These are phyloP conservation scores for Microcebus tavaratra DNA, from an alignment of 2,113 vertebrate genomes.

Conservation along the genomic window DNA sequence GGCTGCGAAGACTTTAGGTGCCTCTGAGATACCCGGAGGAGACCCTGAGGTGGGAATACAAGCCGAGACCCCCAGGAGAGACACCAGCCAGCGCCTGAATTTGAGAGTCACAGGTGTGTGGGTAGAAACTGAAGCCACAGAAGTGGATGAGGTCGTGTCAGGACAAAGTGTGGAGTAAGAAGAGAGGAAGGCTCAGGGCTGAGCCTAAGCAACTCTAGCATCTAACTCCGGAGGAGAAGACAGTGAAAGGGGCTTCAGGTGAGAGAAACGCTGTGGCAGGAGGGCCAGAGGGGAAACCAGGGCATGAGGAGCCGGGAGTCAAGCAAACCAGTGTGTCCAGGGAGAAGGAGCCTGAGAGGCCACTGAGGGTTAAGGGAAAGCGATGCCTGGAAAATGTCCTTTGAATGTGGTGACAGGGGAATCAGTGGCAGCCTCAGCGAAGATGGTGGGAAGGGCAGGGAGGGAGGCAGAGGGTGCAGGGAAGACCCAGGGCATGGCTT, in stretches of 20 bases:
- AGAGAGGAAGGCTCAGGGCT: not conserved
- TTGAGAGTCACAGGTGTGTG: not conserved
- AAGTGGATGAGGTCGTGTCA: not conserved
- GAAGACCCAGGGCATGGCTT: not conserved
- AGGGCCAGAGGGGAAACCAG: not conserved
- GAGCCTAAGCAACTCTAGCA: not conserved
- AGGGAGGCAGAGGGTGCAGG: not conserved
- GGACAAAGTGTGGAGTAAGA: not conserved
- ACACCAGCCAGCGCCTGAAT: not conserved
- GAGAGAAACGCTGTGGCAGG: not conserved
- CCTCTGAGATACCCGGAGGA: not conserved
- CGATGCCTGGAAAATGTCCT: not conserved
- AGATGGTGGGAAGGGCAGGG: not conserved
- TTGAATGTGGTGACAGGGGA: not conserved
- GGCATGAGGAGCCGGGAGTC: accelerated
- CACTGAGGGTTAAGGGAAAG: not conserved
- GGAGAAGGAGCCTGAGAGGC: too few species aligned
- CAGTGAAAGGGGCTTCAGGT: not conserved
- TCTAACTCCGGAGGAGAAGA: not conserved
- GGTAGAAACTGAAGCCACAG: not conserved
- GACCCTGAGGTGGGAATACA: not conserved
- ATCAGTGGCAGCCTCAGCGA: not conserved
- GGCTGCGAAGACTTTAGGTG: not conserved
- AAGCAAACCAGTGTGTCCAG: not conserved
- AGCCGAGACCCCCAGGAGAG: not conserved